Evolutionary conservation across 2,797 vertebrate genomes (phyloP), one percentile per base, ranked within the genome.

Genomic region (Acanthis flammea): DNA sequence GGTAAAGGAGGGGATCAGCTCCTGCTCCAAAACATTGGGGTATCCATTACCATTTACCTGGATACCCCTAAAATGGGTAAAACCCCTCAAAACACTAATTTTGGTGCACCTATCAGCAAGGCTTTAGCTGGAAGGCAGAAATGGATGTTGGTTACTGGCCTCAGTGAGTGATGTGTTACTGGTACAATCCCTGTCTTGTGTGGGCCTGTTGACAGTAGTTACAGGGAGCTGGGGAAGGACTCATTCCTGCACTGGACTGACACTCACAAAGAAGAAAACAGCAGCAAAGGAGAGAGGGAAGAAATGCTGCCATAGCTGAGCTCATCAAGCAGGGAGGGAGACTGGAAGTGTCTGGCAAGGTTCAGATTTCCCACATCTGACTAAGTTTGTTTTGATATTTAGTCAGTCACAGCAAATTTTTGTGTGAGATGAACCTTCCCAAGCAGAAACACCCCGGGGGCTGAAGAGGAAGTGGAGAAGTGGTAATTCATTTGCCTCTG

Each of bases 1-100:
- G 99, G 99, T 99, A 98, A 87, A 24, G 88, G 33, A 39, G 22
- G 5, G 3, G 10, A 28, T 75, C 28, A 17, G 14, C 28, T 75
- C 44, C 72, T 60, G 18, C 58, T 50, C 30, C 14, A 71, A 41
- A 88, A 19, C 7, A 30, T 30, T 3, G 4, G 5, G 14, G 4
- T 21, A 53, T 58, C 53, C 14, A 14, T 86, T 70, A 28, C 8
- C 7, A 22, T 68, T 86, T 45, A 61, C 31, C 6, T 83, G 39
- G 19, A 31, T 65, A 53, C 9, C 16, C 7, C 54, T 61, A 30
- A 79, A 87, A 72, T 58, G 14, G 27, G 19, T 66, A 54, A 79
- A 61, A 17, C 3, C 1, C 11, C 23, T 61, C 27, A 24, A 71
- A 76, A 7, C 31, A 19, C 37, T 33, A 5, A 27, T 85, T 87